phyloP scores from a whole-genome alignment of 2,888 invertebrate genomes.

The Cryptophagus acutangulus region DNA sequence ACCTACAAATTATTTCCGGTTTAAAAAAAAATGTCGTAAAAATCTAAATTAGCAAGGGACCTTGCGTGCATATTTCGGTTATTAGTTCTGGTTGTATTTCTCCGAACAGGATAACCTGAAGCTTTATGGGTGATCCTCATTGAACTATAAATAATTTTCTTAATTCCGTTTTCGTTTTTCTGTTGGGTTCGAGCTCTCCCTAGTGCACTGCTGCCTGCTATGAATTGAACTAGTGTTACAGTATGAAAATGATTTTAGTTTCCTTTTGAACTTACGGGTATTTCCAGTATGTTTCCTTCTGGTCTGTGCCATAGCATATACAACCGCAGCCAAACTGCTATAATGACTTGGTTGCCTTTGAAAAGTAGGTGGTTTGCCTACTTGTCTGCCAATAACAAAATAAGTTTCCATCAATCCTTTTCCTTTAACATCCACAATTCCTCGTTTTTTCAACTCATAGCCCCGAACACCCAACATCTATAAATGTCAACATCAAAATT shows the following conservation, averaged over 20 bases:
- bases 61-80: constrained; percentile 44
- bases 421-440: constrained; percentile 85
- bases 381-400: constrained; percentile 70
- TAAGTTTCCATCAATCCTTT: constrained; percentile 96
- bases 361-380: constrained; percentile 54
- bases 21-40: no score
- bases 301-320: constrained; percentile 84
- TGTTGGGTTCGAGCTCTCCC: constrained; percentile 44
- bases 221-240: constrained; percentile 8
- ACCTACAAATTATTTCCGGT: no score
- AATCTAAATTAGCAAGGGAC: no score
- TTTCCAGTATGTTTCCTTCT: constrained; percentile 62
- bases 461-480: constrained; percentile 72
- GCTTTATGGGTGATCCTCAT: constrained; percentile 53
- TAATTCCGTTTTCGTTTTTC: constrained; percentile 38
- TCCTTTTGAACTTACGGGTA: constrained; percentile 40
- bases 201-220: constrained; percentile 41
- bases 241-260: constrained; percentile 4
- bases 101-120: constrained; percentile 51
- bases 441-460: constrained; percentile 72
- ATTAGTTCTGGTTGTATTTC: constrained; percentile 55
- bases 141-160: constrained; percentile 53
- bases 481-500: constrained; percentile 13
- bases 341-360: constrained; percentile 66
- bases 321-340: constrained; percentile 78